Evolutionary conservation across 2,888 invertebrate genomes (phyloP).

Genomic region (Iphiclides podalirius): DNA sequence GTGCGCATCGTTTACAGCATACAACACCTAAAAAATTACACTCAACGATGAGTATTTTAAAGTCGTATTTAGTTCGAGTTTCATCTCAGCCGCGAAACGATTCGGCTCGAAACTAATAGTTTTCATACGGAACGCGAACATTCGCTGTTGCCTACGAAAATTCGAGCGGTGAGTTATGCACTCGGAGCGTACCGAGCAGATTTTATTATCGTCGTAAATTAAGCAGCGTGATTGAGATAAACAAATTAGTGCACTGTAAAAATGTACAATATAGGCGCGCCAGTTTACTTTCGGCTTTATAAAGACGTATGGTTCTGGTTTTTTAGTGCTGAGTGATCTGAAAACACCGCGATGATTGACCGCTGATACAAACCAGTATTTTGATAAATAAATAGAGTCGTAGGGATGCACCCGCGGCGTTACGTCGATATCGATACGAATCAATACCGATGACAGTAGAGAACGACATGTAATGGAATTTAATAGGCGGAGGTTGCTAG

Average conservation of each 20-base stretch:
- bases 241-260: slow-evolving; percentile 69
- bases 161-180: slow-evolving; percentile 7
- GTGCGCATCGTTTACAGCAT: no score
- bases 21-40: no score
- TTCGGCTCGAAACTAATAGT: no score
- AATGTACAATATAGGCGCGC: slow-evolving; percentile 59
- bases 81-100: no score
- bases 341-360: slow-evolving; percentile 71
- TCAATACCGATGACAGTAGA: no score
- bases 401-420: slow-evolving; percentile 39
- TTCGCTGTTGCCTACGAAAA: slow-evolving; percentile 5
- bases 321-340: slow-evolving; percentile 58
- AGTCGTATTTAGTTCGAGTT: no score
- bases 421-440: slow-evolving; percentile 32
- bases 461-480: no score
- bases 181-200: slow-evolving; percentile 32
- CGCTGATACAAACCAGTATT: slow-evolving; percentile 71
- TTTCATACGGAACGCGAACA: no score
- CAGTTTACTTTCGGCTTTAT: slow-evolving; percentile 68
- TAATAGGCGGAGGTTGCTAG: no score
- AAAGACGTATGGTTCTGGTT: slow-evolving; percentile 70
- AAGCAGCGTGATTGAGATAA: slow-evolving; percentile 51
- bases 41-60: no score
- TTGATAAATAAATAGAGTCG: slow-evolving; percentile 65
- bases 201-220: slow-evolving; percentile 65